Evolutionary conservation across 1,140 invertebrate genomes (phyloP).

Genomic region (Neodiprion lecontei): DNA sequence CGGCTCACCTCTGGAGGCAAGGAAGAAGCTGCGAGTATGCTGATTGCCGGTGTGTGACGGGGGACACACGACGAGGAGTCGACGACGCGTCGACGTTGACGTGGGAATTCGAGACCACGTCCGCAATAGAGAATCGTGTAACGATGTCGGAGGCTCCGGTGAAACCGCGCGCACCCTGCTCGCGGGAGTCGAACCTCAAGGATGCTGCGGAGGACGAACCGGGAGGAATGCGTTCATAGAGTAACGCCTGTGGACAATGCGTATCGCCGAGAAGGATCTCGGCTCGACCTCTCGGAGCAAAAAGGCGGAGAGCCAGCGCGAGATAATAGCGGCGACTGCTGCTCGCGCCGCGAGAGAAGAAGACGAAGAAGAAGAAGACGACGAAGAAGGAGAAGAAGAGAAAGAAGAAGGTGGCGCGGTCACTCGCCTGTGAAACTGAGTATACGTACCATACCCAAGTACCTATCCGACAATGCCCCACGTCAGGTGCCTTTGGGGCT

Average conservation of each 20-base stretch:
- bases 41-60: neutral
- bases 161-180: neutral
- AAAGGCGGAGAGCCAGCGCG: neutral
- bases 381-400: neutral
- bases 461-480: neutral
- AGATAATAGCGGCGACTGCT: neutral
- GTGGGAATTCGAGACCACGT: neutral
- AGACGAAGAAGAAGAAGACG: neutral
- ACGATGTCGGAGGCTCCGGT: neutral
- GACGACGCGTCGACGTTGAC: neutral
- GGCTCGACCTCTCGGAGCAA: neutral
- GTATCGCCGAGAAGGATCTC: slow-evolving; percentile 6
- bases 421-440: neutral
- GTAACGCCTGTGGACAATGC: slow-evolving; percentile 6
- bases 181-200: neutral
- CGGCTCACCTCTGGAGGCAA: too few relatives aligned
- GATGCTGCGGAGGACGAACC: neutral
- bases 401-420: neutral
- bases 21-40: neutral
- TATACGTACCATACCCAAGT: too few relatives aligned
- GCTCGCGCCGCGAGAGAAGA: too few relatives aligned
- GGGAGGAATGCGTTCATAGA: slow-evolving; percentile 7
- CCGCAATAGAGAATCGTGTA: neutral
- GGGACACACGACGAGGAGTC: too few relatives aligned
- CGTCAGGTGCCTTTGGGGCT: slow-evolving; percentile 6